Evolutionary conservation across 2,888 invertebrate species (phyloP).

Genomic region (Altica lythri): DNA sequence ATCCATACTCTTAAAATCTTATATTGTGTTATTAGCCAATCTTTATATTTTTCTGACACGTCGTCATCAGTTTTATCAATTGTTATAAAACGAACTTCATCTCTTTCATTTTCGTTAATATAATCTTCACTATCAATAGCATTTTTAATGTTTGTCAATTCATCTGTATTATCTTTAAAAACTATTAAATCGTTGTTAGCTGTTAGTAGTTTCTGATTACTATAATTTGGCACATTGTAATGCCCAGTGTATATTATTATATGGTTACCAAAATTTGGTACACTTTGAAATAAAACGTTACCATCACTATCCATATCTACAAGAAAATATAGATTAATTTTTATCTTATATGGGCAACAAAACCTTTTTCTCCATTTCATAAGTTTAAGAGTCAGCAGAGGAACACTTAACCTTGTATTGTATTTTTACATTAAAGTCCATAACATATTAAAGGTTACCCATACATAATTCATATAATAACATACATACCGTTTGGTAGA

Average conservation of each 20-base stretch:
- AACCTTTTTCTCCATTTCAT: too few relatives aligned
- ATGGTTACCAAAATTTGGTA: slow-evolving; percentile 47
- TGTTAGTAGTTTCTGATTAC: slow-evolving; percentile 51
- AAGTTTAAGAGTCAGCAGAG: neutral
- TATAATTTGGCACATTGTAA: slow-evolving; percentile 71
- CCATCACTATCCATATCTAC: slow-evolving; percentile 41
- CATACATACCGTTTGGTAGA: slow-evolving; percentile 45
- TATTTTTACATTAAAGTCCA: too few relatives aligned
- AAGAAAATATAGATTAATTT: too few relatives aligned
- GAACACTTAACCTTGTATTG: neutral
- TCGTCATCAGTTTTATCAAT: neutral
- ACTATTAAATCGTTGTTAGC: slow-evolving; percentile 45
- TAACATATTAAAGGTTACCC: too few relatives aligned
- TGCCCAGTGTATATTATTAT: slow-evolving; percentile 64
- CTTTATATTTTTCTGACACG: neutral
- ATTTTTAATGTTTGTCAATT: too few relatives aligned
- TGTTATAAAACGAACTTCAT: too few relatives aligned
- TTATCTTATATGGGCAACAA: too few relatives aligned
- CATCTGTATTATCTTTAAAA: slow-evolving; percentile 45
- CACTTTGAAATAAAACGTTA: slow-evolving; percentile 49
- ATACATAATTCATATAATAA: too few relatives aligned
- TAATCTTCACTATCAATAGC: slow-evolving; percentile 6
- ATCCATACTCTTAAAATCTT: slow-evolving; percentile 63
- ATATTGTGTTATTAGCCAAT: slow-evolving; percentile 31
- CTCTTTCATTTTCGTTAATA: too few relatives aligned